Conservation (phyloP, 1,140 invertebrate genomes). For the Trichonephila inaurata region DNA sequence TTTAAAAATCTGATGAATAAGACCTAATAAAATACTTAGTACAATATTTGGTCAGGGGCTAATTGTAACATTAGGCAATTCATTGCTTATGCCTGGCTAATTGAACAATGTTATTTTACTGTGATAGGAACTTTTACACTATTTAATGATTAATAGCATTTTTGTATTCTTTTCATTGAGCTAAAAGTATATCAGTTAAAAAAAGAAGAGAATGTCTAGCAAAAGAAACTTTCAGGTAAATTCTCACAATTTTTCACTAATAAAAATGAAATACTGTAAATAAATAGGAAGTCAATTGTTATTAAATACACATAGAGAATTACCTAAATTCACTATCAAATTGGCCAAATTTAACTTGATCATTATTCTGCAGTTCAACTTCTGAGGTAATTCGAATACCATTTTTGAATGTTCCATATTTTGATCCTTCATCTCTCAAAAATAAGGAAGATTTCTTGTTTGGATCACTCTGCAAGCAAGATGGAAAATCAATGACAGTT, state of each 20-base stretch:
- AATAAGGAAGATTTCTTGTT: constrained; percentile 79
- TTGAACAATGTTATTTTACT: too few species aligned
- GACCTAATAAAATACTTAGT: too few species aligned
- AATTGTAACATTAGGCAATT: too few species aligned
- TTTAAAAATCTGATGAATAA: too few species aligned
- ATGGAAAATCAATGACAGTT: neutral
- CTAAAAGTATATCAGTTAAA: too few species aligned
- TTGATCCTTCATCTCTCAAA: constrained; percentile 81
- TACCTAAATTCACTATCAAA: constrained; percentile 81
- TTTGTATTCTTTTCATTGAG: too few species aligned
- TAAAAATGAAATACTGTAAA: neutral
- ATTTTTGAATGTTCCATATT: constrained; percentile 81
- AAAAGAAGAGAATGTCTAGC: too few species aligned
- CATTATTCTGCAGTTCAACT: constrained; percentile 79
- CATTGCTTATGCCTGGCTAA: too few species aligned
- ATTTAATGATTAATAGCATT: too few species aligned
- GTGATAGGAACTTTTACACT: too few species aligned
- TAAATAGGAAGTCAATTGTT: neutral
- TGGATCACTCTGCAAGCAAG: constrained; percentile 78
- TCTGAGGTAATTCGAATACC: constrained; percentile 78
- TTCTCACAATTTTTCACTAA: neutral
- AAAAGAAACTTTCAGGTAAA: too few species aligned
- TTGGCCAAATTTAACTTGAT: constrained; percentile 81
- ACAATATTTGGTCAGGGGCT: too few species aligned
- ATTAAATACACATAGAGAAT: neutral